A percentile compares a stretch with the other conserved stretches of the same genome.
Conservation (phyloP, 2,888 invertebrate genomes). For the Hyposoter didymator region DNA sequence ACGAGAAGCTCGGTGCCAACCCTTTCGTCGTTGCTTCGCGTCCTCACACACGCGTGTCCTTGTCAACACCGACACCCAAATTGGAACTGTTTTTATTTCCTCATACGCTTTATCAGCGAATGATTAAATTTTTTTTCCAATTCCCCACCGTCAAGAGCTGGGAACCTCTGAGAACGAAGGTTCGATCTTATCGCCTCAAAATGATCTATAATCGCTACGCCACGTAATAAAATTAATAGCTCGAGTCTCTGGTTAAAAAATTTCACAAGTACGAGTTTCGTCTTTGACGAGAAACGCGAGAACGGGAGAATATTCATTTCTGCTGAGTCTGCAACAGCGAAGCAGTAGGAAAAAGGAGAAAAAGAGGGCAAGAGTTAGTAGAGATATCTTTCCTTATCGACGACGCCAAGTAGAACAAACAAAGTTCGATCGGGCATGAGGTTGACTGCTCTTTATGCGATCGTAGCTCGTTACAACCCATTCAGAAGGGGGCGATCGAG, state of each 20-base stretch:
- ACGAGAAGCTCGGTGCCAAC: constrained; percentile 29
- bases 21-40: constrained; percentile 42
- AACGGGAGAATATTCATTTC: constrained; percentile 33
- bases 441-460: constrained; percentile 57
- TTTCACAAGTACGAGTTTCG: constrained; percentile 61
- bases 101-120: background rate
- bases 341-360: constrained; percentile 29
- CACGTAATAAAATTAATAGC: constrained; percentile 9
- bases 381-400: constrained; percentile 75
- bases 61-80: constrained; percentile 5
- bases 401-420: constrained; percentile 76
- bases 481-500: constrained; percentile 67
- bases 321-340: constrained; percentile 75
- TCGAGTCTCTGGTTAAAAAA: constrained; percentile 41
- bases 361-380: constrained; percentile 41
- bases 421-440: constrained; percentile 73
- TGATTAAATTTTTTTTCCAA: background rate
- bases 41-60: constrained; percentile 13
- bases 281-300: background rate
- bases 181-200: background rate
- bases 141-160: background rate
- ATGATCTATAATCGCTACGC: background rate
- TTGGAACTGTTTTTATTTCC: constrained; percentile 22
- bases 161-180: background rate
- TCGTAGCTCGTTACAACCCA: constrained; percentile 70